phyloP scores from a whole-genome alignment of 2,888 invertebrate species.

The Melangyna quadrimaculata region DNA sequence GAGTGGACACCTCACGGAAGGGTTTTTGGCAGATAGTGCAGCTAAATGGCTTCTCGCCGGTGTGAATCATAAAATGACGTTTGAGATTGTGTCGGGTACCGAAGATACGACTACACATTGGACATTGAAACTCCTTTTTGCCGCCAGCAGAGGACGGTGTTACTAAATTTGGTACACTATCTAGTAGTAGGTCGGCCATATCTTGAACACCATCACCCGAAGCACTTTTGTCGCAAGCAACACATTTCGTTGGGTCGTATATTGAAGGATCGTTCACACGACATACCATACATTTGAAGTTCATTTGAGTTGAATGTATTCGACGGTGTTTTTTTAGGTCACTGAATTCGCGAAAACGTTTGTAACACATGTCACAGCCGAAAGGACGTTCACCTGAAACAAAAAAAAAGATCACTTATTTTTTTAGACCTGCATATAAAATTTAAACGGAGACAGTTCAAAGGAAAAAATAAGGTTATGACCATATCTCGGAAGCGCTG shows the following conservation, averaged over 20 bases:
- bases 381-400: constrained; percentile 79
- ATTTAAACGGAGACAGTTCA: no score
- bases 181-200: constrained; percentile 61
- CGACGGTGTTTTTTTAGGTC: constrained; percentile 80
- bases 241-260: constrained; percentile 79
- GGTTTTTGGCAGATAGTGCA: constrained; percentile 79
- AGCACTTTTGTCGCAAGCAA: constrained; percentile 75
- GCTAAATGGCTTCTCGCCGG: constrained; percentile 80
- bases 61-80: constrained; percentile 80
- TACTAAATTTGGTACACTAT: constrained; percentile 68
- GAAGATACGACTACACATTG: constrained; percentile 79
- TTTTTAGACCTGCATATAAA: neutral
- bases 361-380: constrained; percentile 79
- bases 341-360: constrained; percentile 80
- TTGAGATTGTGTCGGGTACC: constrained; percentile 80
- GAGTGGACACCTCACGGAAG: constrained; percentile 79
- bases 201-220: constrained; percentile 39
- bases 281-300: constrained; percentile 79
- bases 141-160: constrained; percentile 38
- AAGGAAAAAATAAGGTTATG: no score
- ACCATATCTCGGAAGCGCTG: no score
- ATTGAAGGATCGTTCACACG: constrained; percentile 75
- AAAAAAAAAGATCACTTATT: neutral
- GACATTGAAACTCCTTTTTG: constrained; percentile 77
- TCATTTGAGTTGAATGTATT: constrained; percentile 76